Percentiles rank a stretch among this genome's conserved stretches.
Evolutionary conservation across 2,888 invertebrate species (phyloP).

Genomic region (Mimachlamys varia): DNA sequence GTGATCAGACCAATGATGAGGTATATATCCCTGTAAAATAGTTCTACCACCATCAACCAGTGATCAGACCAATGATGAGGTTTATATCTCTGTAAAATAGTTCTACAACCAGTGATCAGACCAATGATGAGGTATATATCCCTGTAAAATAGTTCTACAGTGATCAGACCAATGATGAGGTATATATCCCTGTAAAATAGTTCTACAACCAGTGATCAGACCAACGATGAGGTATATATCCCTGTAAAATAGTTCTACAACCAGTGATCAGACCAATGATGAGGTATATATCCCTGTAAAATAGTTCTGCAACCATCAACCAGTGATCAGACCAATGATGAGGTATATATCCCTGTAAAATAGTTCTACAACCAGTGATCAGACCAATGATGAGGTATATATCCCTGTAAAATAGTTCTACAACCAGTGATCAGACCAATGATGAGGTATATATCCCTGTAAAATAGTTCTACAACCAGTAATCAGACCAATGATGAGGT

Average conservation of each 20-base stretch:
- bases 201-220: conserved; percentile 74
- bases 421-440: conserved; percentile 72
- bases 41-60: not conserved
- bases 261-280: conserved; percentile 74
- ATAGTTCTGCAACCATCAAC: not conserved
- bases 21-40: conserved; percentile 54
- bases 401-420: conserved; percentile 56
- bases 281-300: conserved; percentile 60
- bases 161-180: conserved; percentile 76
- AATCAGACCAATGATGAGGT: conserved; percentile 76
- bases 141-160: conserved; percentile 56
- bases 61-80: conserved; percentile 76
- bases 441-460: conserved; percentile 63
- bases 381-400: conserved; percentile 69
- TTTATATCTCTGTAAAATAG: conserved; percentile 54
- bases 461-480: not conserved
- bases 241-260: conserved; percentile 56
- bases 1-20: conserved; percentile 76
- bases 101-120: conserved; percentile 74
- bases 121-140: conserved; percentile 58
- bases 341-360: conserved; percentile 59
- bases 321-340: conserved; percentile 74
- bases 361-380: conserved; percentile 65
- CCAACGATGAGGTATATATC: conserved; percentile 58
- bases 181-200: conserved; percentile 54